Percentiles rank a stretch among this genome's conserved stretches.
Evolutionary conservation across 2,888 invertebrate species (phyloP).

Genomic region (Lutraria lutraria): DNA sequence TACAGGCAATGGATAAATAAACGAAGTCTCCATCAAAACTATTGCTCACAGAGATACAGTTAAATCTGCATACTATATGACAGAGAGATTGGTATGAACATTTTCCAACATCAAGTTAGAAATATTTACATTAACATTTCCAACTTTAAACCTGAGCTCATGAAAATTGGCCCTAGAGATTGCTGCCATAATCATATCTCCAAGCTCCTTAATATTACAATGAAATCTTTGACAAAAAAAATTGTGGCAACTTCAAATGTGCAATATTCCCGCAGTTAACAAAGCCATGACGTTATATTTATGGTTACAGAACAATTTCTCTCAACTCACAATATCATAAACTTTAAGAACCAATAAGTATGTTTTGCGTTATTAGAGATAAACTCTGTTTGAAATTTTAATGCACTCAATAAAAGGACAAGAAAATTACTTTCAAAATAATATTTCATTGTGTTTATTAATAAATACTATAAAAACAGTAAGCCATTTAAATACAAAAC

Average conservation of each 20-base stretch:
- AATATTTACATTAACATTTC: too few relatives aligned
- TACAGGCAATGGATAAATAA: too few relatives aligned
- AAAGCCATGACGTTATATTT: not conserved
- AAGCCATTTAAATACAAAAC: constrained; percentile 23
- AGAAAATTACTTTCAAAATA: not conserved
- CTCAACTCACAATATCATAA: not conserved
- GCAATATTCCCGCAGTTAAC: not conserved
- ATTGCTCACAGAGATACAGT: too few relatives aligned
- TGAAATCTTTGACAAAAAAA: not conserved
- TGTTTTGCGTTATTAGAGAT: not conserved
- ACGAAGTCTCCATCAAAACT: too few relatives aligned
- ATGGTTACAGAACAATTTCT: not conserved
- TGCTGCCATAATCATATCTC: too few relatives aligned
- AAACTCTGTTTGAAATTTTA: not conserved
- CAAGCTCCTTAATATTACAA: not conserved
- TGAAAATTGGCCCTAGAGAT: too few relatives aligned
- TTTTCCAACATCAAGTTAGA: too few relatives aligned
- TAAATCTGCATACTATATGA: too few relatives aligned
- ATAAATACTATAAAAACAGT: constrained; percentile 26
- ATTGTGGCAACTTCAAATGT: not conserved
- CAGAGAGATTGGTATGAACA: too few relatives aligned
- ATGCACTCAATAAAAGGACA: not conserved
- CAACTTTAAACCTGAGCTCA: too few relatives aligned
- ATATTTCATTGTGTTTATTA: constrained; percentile 25
- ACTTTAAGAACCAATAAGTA: not conserved